phyloP scores from a whole-genome alignment of 2,797 vertebrate species.

The Rhinella marina region DNA sequence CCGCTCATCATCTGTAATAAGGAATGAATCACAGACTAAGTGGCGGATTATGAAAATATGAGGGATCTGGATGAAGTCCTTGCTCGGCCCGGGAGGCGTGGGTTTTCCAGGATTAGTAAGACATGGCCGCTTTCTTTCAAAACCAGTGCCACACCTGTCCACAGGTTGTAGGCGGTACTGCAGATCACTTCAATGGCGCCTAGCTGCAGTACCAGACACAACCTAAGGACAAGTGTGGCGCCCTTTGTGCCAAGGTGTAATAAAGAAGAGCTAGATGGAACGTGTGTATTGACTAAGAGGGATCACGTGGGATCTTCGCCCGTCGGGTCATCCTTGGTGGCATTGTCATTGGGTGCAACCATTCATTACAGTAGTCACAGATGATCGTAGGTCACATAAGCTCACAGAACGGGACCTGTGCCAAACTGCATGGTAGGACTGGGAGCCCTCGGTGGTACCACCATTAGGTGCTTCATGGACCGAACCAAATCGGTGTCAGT shows the following conservation, averaged over 20 bases:
- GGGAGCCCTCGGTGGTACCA: no score
- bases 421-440: no score
- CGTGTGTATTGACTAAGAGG: no score
- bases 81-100: not conserved
- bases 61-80: not conserved
- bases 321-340: no score
- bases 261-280: no score
- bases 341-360: no score
- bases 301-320: no score
- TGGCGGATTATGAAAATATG: not conserved
- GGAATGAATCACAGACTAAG: not conserved
- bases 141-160: not conserved
- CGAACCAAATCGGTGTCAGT: no score
- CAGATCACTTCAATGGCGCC: not conserved
- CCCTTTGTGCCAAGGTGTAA: not conserved
- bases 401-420: no score
- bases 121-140: not conserved
- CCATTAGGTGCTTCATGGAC: no score
- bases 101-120: not conserved
- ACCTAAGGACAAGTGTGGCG: not conserved
- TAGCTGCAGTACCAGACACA: not conserved
- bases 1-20: not conserved
- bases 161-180: not conserved
- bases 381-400: no score
- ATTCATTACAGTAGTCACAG: no score